A percentile compares a stretch with the other conserved stretches of the same genome.
Evolutionary conservation across 2,113 vertebrate species (phyloP).

Genomic region (Platysteira castanea): DNA sequence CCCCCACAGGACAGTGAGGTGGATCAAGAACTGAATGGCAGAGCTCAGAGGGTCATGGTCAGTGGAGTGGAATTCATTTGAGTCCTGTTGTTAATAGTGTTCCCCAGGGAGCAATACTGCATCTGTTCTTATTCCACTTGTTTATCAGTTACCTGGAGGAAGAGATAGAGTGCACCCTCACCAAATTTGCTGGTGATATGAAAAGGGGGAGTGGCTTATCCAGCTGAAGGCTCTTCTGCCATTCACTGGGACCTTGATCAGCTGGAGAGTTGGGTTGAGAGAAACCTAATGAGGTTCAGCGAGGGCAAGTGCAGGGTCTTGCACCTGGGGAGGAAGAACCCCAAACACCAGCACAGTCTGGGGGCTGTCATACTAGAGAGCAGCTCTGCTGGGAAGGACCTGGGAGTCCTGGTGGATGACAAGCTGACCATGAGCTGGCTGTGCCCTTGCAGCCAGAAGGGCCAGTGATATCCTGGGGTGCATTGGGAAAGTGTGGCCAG

Average conservation of each 20-base stretch:
- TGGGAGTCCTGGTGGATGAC: neutral
- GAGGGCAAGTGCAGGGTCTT: neutral
- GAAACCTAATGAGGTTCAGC: neutral
- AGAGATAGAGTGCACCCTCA: neutral
- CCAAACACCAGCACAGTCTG: neutral
- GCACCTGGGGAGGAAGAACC: neutral
- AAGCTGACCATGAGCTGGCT: neutral
- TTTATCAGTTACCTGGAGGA: neutral
- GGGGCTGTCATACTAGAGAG: too few relatives aligned
- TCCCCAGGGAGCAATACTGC: neutral
- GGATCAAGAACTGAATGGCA: neutral
- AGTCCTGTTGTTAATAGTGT: neutral
- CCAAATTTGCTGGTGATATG: neutral
- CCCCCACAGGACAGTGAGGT: neutral
- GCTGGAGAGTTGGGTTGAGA: neutral
- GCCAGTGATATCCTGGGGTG: neutral
- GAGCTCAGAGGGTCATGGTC: neutral
- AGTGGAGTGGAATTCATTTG: neutral
- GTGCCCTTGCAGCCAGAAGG: neutral
- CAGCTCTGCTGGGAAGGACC: neutral
- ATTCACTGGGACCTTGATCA: neutral
- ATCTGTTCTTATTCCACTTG: neutral
- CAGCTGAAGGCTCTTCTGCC: neutral
- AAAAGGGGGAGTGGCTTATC: neutral
- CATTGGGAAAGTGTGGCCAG: fast-evolving